Percentiles rank a stretch among this genome's conserved stretches.
These are phyloP conservation scores for Eupithecia tripunctaria DNA, from an alignment of 2,888 invertebrate genomes.

Conservation along the genomic window DNA sequence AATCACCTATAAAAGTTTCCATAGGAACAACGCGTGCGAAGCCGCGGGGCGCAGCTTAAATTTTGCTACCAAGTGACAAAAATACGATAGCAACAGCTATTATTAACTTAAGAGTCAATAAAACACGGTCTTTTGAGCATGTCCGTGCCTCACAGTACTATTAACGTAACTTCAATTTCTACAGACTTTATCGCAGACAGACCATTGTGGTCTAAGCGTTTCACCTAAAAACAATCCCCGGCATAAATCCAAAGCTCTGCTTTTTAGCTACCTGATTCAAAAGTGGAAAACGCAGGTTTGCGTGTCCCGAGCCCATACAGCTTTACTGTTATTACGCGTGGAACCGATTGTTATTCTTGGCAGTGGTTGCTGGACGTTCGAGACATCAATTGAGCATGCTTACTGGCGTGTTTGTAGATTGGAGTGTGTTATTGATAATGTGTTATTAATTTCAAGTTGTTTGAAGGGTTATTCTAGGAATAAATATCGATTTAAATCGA, in stretches of 20 bases:
- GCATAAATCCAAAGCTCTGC: slow-evolving; percentile 5
- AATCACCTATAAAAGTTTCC: too few species aligned
- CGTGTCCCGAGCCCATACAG: slow-evolving; percentile 26
- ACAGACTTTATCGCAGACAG: background rate
- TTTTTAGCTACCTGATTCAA: slow-evolving; percentile 28
- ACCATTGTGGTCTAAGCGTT: background rate
- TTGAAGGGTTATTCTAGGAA: too few species aligned
- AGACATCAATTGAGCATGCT: slow-evolving; percentile 50
- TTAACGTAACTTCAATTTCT: background rate
- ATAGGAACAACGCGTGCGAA: too few species aligned
- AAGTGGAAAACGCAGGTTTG: slow-evolving; percentile 25
- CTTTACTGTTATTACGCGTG: slow-evolving; percentile 37
- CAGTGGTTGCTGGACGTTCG: slow-evolving; percentile 48
- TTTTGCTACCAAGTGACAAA: too few species aligned
- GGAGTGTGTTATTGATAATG: slow-evolving; percentile 8
- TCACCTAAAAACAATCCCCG: slow-evolving; percentile 13
- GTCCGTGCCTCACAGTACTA: background rate
- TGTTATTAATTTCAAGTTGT: background rate
- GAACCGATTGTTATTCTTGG: slow-evolving; percentile 55
- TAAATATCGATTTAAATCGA: too few species aligned
- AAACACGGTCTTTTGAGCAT: too few species aligned
- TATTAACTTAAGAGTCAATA: background rate
- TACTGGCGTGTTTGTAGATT: slow-evolving; percentile 36
- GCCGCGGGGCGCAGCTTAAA: too few species aligned
- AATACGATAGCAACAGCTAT: too few species aligned